Evolutionary conservation across 2,113 vertebrate genomes (phyloP).

Genomic region (Strigops habroptila): DNA sequence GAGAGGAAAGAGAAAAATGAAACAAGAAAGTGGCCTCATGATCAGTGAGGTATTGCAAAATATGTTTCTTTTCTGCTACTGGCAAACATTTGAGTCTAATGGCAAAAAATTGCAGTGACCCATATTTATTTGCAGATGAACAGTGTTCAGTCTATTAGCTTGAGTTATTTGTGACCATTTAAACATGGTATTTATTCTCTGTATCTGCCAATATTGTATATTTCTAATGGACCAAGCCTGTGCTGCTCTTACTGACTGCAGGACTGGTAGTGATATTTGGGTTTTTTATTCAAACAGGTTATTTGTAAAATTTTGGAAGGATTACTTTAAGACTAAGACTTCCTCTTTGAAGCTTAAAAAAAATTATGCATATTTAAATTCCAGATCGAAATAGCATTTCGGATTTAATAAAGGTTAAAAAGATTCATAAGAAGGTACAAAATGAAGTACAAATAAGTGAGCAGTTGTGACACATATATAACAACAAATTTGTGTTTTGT

Average conservation of each 20-base stretch:
- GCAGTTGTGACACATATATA: background rate
- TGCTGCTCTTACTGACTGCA: background rate
- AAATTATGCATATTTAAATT: background rate
- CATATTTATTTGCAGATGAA: background rate
- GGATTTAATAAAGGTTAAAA: background rate
- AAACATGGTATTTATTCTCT: background rate
- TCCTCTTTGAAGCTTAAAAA: background rate
- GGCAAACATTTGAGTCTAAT: background rate
- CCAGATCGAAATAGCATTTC: background rate
- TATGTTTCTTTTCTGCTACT: background rate
- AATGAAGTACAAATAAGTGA: background rate
- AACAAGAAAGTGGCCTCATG: background rate
- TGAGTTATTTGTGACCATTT: background rate
- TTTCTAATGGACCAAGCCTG: background rate
- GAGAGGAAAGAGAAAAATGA: background rate
- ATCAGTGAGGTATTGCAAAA: background rate
- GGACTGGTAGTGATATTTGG: background rate
- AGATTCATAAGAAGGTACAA: background rate
- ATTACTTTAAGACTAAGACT: background rate
- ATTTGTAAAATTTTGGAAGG: background rate
- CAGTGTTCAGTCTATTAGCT: background rate
- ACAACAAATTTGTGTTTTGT: background rate
- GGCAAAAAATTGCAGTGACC: background rate
- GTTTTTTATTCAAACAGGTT: background rate
- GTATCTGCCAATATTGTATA: background rate